These are phyloP conservation scores for Pangasius mekongensis DNA, from an alignment of 2,797 vertebrate genomes.

Conservation along the genomic window DNA sequence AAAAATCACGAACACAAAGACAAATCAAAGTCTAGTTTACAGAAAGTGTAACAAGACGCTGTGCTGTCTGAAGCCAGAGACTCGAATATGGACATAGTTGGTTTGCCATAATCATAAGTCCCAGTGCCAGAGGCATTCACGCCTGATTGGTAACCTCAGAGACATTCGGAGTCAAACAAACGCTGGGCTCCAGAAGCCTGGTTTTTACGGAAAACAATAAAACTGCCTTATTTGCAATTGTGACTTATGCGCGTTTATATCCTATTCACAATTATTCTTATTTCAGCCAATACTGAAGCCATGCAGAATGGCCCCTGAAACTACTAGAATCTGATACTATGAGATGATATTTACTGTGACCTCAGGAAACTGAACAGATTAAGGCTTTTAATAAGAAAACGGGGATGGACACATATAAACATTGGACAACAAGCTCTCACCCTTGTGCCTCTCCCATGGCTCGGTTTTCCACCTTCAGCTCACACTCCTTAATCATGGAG, in stretches of 20 bases:
- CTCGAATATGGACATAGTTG: constrained; percentile 17
- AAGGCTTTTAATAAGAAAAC: background rate
- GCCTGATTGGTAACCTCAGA: constrained; percentile 47
- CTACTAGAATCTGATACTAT: background rate
- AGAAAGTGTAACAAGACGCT: constrained; percentile 37
- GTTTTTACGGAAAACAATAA: constrained; percentile 34
- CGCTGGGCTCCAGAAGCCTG: constrained; percentile 15
- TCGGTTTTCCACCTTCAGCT: constrained; percentile 98
- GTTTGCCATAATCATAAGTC: constrained; percentile 44
- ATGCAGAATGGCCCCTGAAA: background rate
- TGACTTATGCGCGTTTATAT: background rate
- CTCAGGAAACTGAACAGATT: background rate
- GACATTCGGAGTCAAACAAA: constrained; percentile 36
- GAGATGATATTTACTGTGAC: background rate
- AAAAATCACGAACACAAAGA: background rate
- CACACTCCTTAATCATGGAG: constrained; percentile 99
- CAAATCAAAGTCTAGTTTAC: background rate
- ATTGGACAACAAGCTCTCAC: constrained; percentile 72
- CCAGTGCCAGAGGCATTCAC: constrained; percentile 40
- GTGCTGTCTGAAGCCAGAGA: constrained; percentile 1
- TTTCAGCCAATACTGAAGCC: background rate
- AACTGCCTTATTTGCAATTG: background rate
- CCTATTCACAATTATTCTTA: background rate
- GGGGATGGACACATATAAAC: background rate
- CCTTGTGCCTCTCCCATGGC: constrained; percentile 93